Base-by-base conservation (phyloP, 1,140 invertebrate species). In the Brachionus asplanchnoidis region DNA sequence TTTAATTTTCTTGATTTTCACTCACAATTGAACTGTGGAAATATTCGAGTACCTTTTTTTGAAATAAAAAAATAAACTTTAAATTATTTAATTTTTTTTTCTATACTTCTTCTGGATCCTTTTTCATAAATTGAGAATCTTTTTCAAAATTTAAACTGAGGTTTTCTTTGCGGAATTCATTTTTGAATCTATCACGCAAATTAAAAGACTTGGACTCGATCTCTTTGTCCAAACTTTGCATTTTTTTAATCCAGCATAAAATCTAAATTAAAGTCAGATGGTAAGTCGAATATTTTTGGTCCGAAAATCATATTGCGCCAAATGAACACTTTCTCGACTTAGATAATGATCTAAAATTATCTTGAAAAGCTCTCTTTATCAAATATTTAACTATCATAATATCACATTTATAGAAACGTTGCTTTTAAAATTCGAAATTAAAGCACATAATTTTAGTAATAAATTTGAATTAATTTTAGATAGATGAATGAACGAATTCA, bases 21-120 rank as follows among this genome's bases (percentile, higher is more conserved):
- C 53, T 82, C 65, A 82, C 79, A 14, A 82, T 82, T 40, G 79
- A 82, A 20, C 36, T 65, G 40, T 82, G 79, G 23, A 82, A 82
- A 23, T 82, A 82, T 68, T 65, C 65, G 1, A 82, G 79, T 14
- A 82, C 26, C 77, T 56, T 56, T n/a, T 36, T 28, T 28, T 1
- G 36, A 68, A 42, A 73, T 7, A 42, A 73, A 68, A 36, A 36
- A 42, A 42, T 73, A n/a, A n/a, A 42, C 17, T 42, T 56, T 56
- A 9, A 60, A 5, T 20, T 20, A 1, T 11, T 7, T 5, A 20
- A 60, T 23, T 60, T 60, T 23, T 73, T 42, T 68, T 40, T 36
- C 3, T 12, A 9, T 70, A 73, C 73, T 11, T 77, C 73, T 68
- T 82, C 79, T 0, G 79, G 79, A 65, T 82, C 65, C 14, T 82